Conservation (phyloP, 2,888 invertebrate genomes). For the Sarcophaga variegata region DNA sequence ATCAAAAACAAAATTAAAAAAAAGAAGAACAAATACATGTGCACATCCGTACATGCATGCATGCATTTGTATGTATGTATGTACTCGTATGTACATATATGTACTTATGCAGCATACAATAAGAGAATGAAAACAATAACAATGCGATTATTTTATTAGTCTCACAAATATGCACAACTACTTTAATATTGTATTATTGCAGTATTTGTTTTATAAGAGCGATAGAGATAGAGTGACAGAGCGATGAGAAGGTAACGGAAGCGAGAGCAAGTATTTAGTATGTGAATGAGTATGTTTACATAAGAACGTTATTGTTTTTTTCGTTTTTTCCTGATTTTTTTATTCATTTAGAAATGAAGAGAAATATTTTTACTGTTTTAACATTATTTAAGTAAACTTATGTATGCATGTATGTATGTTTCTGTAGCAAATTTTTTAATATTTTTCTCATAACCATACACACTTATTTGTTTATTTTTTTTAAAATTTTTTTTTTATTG, state of each 20-base stretch:
- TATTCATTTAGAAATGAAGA: slow-evolving; percentile 35
- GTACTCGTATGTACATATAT: not conserved
- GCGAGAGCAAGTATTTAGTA: no score
- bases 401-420: not conserved
- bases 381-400: not conserved
- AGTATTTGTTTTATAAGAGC: not conserved
- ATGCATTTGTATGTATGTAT: no score
- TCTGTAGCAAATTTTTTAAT: slow-evolving; percentile 17
- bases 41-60: not conserved
- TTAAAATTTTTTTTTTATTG: not conserved
- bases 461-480: no score
- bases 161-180: slow-evolving; percentile 30
- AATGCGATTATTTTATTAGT: slow-evolving; percentile 50
- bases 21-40: not conserved
- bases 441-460: not conserved
- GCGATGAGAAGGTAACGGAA: no score
- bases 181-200: not conserved
- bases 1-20: not conserved
- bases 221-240: no score
- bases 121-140: slow-evolving; percentile 2
- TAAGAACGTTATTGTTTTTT: not conserved
- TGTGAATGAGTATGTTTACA: no score
- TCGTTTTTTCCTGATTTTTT: not conserved
- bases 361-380: not conserved
- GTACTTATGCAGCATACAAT: not conserved